These are phyloP conservation scores for Lamprotornis superbus DNA, from an alignment of 2,113 vertebrate species.

Conservation along the genomic window DNA sequence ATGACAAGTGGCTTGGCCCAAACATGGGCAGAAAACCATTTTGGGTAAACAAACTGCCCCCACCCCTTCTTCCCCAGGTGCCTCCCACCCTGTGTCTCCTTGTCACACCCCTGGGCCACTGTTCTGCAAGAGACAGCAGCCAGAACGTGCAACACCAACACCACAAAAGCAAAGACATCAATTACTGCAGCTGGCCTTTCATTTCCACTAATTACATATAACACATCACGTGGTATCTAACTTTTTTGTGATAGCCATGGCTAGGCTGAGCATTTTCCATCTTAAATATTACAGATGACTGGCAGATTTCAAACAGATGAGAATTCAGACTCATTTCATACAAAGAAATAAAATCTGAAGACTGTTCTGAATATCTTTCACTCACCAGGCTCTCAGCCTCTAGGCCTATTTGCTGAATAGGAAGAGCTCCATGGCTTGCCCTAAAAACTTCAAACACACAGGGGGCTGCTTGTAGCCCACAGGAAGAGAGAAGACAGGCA, in stretches of 20 bases:
- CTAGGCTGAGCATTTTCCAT: not conserved
- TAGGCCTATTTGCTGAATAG: not conserved
- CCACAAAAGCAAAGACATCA: not conserved
- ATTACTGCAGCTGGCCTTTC: not conserved
- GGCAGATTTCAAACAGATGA: not conserved
- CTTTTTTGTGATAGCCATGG: not conserved
- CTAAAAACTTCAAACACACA: not conserved
- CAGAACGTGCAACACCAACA: not conserved
- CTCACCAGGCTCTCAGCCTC: not conserved
- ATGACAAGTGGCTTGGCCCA: not conserved
- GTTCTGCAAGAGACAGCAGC: fast-evolving
- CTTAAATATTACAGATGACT: not conserved
- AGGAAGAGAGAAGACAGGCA: not conserved
- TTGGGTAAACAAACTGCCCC: not conserved
- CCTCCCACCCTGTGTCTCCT: not conserved
- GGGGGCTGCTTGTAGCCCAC: not conserved
- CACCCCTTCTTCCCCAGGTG: not conserved
- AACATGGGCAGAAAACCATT: not conserved
- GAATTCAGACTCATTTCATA: not conserved
- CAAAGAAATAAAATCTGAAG: not conserved
- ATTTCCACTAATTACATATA: not conserved
- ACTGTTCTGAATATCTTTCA: not conserved
- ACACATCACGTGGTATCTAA: not conserved
- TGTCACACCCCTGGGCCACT: fast-evolving
- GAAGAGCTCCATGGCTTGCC: not conserved